Evolutionary conservation across 2,888 invertebrate genomes (phyloP), one percentile per base, ranked within the genome.

Genomic region (Carpatolechia fugitivella): DNA sequence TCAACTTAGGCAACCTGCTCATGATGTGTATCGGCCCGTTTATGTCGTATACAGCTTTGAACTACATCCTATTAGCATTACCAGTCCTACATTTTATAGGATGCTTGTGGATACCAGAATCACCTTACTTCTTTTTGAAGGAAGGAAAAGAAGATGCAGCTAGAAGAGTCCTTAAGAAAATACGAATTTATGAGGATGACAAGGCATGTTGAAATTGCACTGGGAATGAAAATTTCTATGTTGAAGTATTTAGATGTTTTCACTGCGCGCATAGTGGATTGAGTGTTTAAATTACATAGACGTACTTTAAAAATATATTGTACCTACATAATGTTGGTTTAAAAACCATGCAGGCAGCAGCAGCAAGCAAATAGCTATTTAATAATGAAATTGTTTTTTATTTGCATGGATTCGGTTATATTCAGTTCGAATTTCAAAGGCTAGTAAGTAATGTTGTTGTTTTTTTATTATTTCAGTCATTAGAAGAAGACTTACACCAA

Each of bases 41-140:
- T 51, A 69, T 90, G 0, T 67, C 84, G 0, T 91, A 82, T 56
- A 60, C 64, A 0, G 63, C 81, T 56, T 41, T 87, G 60, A 73
- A 91, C 78, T 88, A 85, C 53, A 72, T 85, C 56, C 75, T 91
- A 8, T 59, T 89, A 6, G 60, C 77, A 0, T 59, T 92, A 5
- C 91, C 92, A 0, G 55, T 88, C 0, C 58, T 80, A 1, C 91
- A 90, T 64, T 87, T 92, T 48, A 35, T 75, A 0, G 80, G 78
- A 0, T 91, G 92, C 60, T 74, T 80, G 54, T 91, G 90, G 78
- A 91, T 92, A 70, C 93, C 93, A 0, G 93, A 93, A 64, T 91
- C 92, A 0, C 93, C 93, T 0, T 92, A 92, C 63, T 92, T 81
- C 62, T 74, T 91, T 31, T 66, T 93, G 29, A 92, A 91, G 71